phyloP scores from a whole-genome alignment of 2,797 vertebrate species.

The Sebastes dallii region DNA sequence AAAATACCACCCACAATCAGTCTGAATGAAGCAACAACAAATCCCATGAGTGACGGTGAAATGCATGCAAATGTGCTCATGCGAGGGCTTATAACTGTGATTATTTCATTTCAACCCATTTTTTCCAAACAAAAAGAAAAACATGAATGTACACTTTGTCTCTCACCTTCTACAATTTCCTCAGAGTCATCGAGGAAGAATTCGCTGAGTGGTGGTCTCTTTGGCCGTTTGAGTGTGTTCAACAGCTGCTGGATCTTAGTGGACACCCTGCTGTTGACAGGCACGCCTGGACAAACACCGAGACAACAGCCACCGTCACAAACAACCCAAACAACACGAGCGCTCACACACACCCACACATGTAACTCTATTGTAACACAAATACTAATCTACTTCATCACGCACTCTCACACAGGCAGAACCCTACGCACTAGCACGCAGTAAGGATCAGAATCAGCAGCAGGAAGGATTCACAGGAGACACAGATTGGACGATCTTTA shows the following conservation, averaged over 20 bases:
- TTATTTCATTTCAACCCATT: background rate
- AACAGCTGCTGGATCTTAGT: conserved; percentile 98
- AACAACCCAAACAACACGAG: background rate
- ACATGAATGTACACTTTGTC: background rate
- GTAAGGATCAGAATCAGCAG: conserved; percentile 54
- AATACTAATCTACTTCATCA: conserved; percentile 19
- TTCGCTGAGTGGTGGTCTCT: conserved; percentile 95
- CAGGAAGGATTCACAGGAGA: conserved; percentile 63
- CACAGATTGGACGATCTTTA: conserved; percentile 42
- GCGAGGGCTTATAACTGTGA: background rate
- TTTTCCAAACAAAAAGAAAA: background rate
- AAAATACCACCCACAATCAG: background rate
- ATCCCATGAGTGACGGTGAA: background rate
- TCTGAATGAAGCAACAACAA: background rate
- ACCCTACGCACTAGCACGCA: conserved; percentile 41
- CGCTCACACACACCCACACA: conserved; percentile 46
- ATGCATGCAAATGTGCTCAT: background rate
- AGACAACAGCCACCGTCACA: conserved; percentile 35
- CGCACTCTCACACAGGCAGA: conserved; percentile 37
- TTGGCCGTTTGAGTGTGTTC: conserved; percentile 97
- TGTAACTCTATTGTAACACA: conserved; percentile 44
- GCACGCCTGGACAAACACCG: conserved; percentile 87
- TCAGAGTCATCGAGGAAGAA: conserved; percentile 98
- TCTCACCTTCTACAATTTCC: conserved; percentile 96
- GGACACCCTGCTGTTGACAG: conserved; percentile 95